Conservation (phyloP, 2,888 invertebrate genomes). For the Hyalella azteca region DNA sequence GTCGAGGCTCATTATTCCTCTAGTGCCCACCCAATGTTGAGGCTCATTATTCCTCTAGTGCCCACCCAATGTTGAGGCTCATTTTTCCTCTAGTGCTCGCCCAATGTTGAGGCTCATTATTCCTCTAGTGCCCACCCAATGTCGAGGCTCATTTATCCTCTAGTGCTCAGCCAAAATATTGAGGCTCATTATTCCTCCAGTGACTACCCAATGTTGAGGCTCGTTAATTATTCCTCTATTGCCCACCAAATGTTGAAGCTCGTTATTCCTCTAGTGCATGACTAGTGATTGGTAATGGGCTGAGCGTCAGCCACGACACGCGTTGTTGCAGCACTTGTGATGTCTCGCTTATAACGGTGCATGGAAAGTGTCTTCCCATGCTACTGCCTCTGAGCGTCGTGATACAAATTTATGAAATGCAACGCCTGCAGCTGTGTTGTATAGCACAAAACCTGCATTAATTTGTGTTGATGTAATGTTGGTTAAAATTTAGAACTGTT, state of each 20-base stretch:
- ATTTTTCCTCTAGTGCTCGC: too few relatives aligned
- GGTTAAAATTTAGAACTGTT: too few relatives aligned
- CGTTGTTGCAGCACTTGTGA: constrained; percentile 22
- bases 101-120: too few relatives aligned
- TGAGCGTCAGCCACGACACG: not conserved
- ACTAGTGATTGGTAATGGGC: not conserved
- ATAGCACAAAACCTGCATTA: too few relatives aligned
- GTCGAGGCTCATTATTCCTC: constrained; percentile 2
- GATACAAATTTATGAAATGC: not conserved
- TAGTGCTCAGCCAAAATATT: too few relatives aligned
- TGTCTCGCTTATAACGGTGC: not conserved
- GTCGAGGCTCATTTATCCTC: too few relatives aligned
- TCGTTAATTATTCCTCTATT: too few relatives aligned
- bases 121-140: too few relatives aligned
- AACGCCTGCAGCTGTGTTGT: too few relatives aligned
- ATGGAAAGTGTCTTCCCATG: constrained; percentile 2
- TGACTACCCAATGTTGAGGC: too few relatives aligned
- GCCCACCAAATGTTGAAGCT: not conserved
- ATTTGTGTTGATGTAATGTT: too few relatives aligned
- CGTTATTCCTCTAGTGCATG: not conserved
- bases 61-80: not conserved
- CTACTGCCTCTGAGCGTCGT: not conserved
- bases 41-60: constrained; percentile 1
- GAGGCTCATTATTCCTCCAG: too few relatives aligned
- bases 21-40: not conserved